Base-by-base conservation (phyloP, 1,140 invertebrate genomes). In the Drosophila ercepeae region DNA sequence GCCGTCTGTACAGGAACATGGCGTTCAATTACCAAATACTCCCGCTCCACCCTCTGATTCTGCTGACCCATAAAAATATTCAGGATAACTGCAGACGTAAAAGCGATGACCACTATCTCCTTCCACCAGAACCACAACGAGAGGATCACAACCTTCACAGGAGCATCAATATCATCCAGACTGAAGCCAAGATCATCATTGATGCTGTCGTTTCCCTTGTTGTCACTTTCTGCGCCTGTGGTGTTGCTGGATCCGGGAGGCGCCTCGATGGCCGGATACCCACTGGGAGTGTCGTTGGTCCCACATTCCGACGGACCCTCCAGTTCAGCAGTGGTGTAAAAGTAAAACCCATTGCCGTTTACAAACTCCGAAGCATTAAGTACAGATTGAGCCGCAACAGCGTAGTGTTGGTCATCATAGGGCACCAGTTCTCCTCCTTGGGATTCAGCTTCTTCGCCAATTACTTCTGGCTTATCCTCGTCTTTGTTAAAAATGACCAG, bases 61-160 rank as follows among this genome's bases (percentile, higher is more conserved):
- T 91, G 91, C 70, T 92, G 92, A 1, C 92, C 92, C 13, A 95
- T 83, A 36, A 94, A 90, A 2, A 94, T 81, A 83, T 95, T 95
- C 0, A 95, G 73, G 6, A 94, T 13, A 48, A 96, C 57, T 0
- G 95, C 94, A 8, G 93, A 94, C 0, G 94, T 91, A 32, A 96
- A 77, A n/a, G 94, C 94, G 52, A 96, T 95, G 0, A 94, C 91
- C 4, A 94, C 69, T 49, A 97, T 93, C 92, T 96, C 95, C 91
- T 95, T 96, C 96, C 96, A 97, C 94, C 95, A 97, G 90, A 94
- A 95, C 95, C 95, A 96, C 0, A 97, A 83, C 0, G 95, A 96
- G 25, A 94, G 41, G 11, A 94, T 93, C 14, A 95, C 93, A 18
- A 94, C 91, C 91, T 94, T 92, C 1, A 93, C 92, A 19, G 92